Base-by-base conservation (phyloP, 2,797 vertebrate species). In the Babyrousa celebensis region DNA sequence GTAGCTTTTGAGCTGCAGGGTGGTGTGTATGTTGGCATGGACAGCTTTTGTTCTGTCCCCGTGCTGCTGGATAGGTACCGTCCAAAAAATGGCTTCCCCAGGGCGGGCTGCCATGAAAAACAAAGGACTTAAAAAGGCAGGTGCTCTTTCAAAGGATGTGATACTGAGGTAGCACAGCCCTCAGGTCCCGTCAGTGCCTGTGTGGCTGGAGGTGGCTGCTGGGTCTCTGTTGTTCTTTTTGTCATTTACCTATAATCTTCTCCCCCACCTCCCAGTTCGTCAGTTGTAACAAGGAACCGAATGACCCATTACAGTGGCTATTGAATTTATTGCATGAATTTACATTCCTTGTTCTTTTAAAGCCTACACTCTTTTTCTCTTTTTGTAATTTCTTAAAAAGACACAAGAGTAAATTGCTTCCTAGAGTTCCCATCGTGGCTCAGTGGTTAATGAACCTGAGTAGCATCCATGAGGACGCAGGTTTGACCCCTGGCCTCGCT, bases 111-210 rank as follows among this genome's bases (percentile, higher is more conserved):
- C 67, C 54, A 2, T 85, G 85, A 62, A 48, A 88, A 25, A 43
- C 27, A 16, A 67, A 40, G 58, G n/a, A 12, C 14, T 72, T 21
- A 16, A 72, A 40, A 72, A 62, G 79, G 85, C 25, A 68, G 80
- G 6, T 56, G 52, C 12, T 48, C n/a, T 62, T 60, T 58, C 21
- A 11, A 14, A 29, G 40, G n/a, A 2, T 60, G 4, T 12, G 27
- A 7, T 40, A 48, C 36, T 72, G 21, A 6, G 2, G 67, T 2
- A 17, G 14, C 12, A 12, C 15, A 29, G n/a, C 58, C 32, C 23
- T 56, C 3, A 0, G 71, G 29, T 12, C 21, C 0, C 0, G 40
- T 29, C 21, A 1, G 10, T 62, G 79, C 56, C 60, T 14, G 25
- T 3, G 5, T 6, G 2, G 68, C 60, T 1, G n/a, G 89, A 48